Conservation (phyloP, 2,797 vertebrate species). For the Peromyscus attwateri region DNA sequence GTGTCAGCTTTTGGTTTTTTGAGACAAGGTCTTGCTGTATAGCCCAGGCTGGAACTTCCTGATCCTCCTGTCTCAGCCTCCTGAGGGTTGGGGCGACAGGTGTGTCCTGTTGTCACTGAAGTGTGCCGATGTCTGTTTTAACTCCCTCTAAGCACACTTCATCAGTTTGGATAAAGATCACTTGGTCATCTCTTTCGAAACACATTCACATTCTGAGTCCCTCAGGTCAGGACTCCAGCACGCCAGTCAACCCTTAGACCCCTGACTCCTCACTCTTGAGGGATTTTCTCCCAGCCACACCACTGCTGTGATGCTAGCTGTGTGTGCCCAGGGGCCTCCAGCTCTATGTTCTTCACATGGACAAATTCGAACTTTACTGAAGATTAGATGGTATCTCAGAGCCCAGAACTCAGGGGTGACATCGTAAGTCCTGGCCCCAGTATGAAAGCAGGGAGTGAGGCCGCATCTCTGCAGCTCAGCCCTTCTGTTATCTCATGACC, state of each 20-base stretch:
- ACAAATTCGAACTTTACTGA: conserved; percentile 75
- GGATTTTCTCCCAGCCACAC: not conserved
- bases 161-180: not conserved
- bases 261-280: rapidly evolving
- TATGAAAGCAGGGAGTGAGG: not conserved
- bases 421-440: not conserved
- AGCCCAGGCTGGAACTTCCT: not conserved
- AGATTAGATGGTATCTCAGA: conserved; percentile 58
- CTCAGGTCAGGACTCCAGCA: not conserved
- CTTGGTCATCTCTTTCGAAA: not conserved
- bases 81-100: not conserved
- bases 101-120: too few species aligned
- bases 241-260: rapidly evolving
- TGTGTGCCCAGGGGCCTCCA: not conserved
- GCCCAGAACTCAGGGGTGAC: conserved; percentile 23
- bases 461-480: not conserved
- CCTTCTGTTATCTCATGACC: not conserved
- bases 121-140: not conserved
- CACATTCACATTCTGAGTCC: not conserved
- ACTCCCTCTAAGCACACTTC: not conserved
- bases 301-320: not conserved
- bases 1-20: not conserved
- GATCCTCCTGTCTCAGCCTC: not conserved
- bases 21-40: not conserved
- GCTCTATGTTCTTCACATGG: not conserved